Evolutionary conservation across 2,888 invertebrate species (phyloP), one percentile per base, ranked within the genome.

Genomic region (Drosophila phalerata): DNA sequence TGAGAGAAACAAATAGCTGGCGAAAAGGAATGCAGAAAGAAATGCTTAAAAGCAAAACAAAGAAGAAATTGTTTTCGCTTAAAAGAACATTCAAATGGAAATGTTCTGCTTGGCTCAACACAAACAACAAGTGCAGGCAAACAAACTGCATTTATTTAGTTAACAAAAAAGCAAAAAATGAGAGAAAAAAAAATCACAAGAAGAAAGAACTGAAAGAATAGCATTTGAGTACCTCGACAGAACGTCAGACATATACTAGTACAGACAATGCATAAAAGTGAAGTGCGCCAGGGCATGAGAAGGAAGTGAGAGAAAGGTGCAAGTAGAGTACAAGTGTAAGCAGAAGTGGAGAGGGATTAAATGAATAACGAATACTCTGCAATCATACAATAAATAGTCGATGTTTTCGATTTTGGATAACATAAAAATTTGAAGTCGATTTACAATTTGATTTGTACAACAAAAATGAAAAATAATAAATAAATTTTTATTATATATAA

Each of bases 21-120:
- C 52, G 53, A 69, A 69, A 52, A 70, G 57, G 48, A 74, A 77
- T 62, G 66, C 66, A 67, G 68, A 69, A 64, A 47, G 37, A 57
- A 57, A 57, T 75, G 58, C 58, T 73, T 56, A 52, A 83, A 73
- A 85, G 88, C 88, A 89, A 85, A 85, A 85, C 90, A 87, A 87
- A 88, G 90, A 89, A 87, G 80, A 86, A 90, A 90, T 90, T 87
- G 87, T 88, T 90, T 84, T 79, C 86, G 86, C 86, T 90, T 88
- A 87, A 87, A 87, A 87, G 90, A 84, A 87, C 86, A 87, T 87
- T 90, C 86, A 86, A 87, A 87, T 90, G 86, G 87, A 87, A 87
- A 87, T 84, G 86, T 88, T 87, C 77, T 88, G 86, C 90, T 88
- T 87, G 87, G 89, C 81, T 90, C 84, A 88, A 88, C 86, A 89